Evolutionary conservation across 2,797 vertebrate genomes (phyloP).

Genomic region (Neosilurus mollespiculum): DNA sequence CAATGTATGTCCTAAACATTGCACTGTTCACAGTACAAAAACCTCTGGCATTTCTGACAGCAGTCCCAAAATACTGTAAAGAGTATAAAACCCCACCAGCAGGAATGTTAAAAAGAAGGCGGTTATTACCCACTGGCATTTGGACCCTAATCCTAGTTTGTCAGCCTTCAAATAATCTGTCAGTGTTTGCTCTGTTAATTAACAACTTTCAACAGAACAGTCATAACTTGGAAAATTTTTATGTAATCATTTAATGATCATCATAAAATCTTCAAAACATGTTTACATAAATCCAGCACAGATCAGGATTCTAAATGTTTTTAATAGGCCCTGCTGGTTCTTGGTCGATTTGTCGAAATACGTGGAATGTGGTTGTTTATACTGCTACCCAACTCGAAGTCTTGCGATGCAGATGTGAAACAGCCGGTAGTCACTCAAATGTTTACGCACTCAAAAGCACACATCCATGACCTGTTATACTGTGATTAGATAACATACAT

Average conservation of each 20-base stretch:
- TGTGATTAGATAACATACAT: neutral
- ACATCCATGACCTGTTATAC: neutral
- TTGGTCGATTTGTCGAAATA: neutral
- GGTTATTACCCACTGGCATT: neutral
- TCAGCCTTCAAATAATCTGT: neutral
- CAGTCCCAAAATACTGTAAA: neutral
- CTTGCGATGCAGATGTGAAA: neutral
- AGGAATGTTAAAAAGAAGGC: neutral
- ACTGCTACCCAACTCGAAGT: neutral
- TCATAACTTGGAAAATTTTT: neutral
- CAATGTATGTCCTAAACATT: neutral
- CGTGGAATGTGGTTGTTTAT: slow-evolving; percentile 17
- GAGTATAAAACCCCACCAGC: slow-evolving; percentile 6
- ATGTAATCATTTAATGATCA: neutral
- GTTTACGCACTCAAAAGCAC: neutral
- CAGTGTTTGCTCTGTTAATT: neutral
- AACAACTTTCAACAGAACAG: neutral
- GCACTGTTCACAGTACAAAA: slow-evolving; percentile 25
- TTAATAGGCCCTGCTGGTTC: neutral
- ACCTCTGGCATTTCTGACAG: slow-evolving; percentile 16
- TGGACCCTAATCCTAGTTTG: neutral
- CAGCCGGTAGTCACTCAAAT: slow-evolving; percentile 6
- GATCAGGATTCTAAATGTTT: neutral
- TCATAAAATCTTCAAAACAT: neutral
- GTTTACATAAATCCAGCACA: neutral